phyloP scores from a whole-genome alignment of 2,888 invertebrate genomes.

The Eurois occulta region DNA sequence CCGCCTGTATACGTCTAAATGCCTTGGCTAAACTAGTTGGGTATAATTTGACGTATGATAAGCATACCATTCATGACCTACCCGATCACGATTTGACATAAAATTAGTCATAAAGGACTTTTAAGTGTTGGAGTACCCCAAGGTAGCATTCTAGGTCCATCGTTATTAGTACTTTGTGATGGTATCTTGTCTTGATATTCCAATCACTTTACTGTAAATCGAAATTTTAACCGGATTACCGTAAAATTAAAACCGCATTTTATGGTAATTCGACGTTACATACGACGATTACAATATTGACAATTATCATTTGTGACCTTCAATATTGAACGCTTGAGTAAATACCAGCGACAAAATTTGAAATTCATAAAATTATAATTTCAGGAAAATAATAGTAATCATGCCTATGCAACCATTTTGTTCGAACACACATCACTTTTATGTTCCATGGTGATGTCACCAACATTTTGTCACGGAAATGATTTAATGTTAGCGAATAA shows the following conservation, averaged over 20 bases:
- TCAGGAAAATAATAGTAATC: slow-evolving; percentile 12
- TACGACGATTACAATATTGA: neutral
- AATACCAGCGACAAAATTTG: neutral
- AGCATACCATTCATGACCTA: slow-evolving; percentile 7
- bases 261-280: too few species aligned
- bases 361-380: slow-evolving; percentile 17
- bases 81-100: slow-evolving; percentile 12
- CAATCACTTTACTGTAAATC: neutral
- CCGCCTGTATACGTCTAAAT: slow-evolving; percentile 20
- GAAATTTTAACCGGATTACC: neutral
- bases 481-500: slow-evolving; percentile 18
- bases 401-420: slow-evolving; percentile 1
- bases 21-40: slow-evolving; percentile 11
- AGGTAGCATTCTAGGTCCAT: slow-evolving; percentile 24
- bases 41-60: slow-evolving; percentile 8
- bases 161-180: neutral
- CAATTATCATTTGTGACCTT: slow-evolving; percentile 9
- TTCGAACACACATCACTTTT: slow-evolving; percentile 10
- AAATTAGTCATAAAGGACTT: neutral
- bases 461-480: slow-evolving; percentile 19
- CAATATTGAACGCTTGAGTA: neutral
- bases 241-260: too few species aligned
- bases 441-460: slow-evolving; percentile 11
- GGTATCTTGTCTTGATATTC: neutral
- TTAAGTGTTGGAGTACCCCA: slow-evolving; percentile 19